Conservation (phyloP, 2,113 vertebrate species). For the Bagarius yarrelli region DNA sequence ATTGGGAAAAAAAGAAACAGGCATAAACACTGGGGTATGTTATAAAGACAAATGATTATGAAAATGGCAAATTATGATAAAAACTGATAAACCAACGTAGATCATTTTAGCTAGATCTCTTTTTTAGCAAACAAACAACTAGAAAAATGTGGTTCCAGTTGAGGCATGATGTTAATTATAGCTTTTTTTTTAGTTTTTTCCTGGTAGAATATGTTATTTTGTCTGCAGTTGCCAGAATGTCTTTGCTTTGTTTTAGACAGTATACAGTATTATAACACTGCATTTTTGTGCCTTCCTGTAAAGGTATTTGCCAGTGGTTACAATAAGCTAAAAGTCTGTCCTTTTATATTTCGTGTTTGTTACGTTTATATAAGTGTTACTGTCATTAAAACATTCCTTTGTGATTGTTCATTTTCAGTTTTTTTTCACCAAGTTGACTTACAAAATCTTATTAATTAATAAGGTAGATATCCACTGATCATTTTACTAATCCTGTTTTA, state of each 20-base stretch:
- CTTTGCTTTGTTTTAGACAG: background rate
- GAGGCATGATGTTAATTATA: background rate
- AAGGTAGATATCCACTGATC: background rate
- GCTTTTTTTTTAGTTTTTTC: background rate
- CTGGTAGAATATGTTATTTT: background rate
- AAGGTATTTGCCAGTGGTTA: background rate
- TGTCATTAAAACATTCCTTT: background rate
- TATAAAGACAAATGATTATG: background rate
- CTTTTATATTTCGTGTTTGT: background rate
- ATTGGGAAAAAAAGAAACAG: background rate
- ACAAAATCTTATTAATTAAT: background rate
- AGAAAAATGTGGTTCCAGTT: background rate
- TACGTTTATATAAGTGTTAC: too few species aligned
- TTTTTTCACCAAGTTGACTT: background rate
- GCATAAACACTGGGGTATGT: background rate
- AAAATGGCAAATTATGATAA: too few species aligned
- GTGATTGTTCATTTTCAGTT: background rate
- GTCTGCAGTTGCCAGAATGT: background rate
- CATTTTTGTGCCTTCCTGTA: background rate
- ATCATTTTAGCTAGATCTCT: background rate
- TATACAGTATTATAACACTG: background rate
- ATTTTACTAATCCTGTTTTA: slow-evolving; percentile 37
- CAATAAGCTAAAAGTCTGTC: background rate
- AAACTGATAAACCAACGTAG: background rate
- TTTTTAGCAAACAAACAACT: background rate